These are phyloP conservation scores for Marmota flaviventris DNA, from an alignment of 2,113 vertebrate genomes.

Conservation along the genomic window DNA sequence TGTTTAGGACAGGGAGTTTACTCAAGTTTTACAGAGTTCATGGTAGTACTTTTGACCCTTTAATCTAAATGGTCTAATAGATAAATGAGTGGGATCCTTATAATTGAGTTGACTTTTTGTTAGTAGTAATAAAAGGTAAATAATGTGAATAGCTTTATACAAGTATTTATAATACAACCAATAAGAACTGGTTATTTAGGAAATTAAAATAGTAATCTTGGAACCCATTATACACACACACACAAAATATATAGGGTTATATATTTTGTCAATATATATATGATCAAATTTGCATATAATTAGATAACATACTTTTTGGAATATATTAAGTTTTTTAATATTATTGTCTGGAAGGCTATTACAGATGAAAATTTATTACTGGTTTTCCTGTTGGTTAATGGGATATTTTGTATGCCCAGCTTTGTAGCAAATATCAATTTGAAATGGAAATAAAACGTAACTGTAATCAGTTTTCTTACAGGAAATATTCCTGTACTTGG, in stretches of 20 bases:
- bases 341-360: not conserved
- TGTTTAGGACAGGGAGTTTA: not conserved
- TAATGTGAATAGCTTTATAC: not conserved
- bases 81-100: not conserved
- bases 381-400: not conserved
- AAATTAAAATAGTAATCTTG: not conserved
- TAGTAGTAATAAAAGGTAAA: not conserved
- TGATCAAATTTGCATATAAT: not conserved
- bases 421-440: not conserved
- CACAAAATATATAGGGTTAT: too few relatives aligned
- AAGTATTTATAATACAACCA: too few relatives aligned
- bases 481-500: not conserved
- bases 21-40: not conserved
- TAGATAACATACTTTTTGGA: not conserved
- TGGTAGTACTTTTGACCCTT: not conserved
- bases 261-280: not conserved
- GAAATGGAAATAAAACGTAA: constrained; percentile 17
- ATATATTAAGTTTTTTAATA: not conserved
- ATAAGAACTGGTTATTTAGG: not conserved
- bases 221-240: not conserved
- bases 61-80: not conserved
- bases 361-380: not conserved
- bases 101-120: not conserved
- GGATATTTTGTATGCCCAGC: not conserved
- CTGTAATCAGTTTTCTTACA: not conserved